These are phyloP conservation scores for Drosophila nigromelanica DNA, from an alignment of 1,140 invertebrate genomes.

Conservation along the genomic window DNA sequence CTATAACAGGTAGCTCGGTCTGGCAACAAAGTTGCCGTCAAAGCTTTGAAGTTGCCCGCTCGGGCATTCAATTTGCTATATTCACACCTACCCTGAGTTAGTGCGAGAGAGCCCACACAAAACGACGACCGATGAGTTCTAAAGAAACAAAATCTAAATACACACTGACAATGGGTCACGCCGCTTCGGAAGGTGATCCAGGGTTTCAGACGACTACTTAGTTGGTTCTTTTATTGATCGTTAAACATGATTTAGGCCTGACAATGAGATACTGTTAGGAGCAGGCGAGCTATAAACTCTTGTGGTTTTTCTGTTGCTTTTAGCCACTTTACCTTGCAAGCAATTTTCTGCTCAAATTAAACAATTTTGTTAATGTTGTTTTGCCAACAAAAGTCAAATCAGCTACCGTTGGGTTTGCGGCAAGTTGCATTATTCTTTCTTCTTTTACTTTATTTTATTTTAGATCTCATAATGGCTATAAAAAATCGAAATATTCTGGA, in stretches of 20 bases:
- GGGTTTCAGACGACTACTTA: constrained; percentile 4
- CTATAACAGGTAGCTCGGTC: constrained; percentile 13
- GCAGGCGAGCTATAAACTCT: constrained; percentile 56
- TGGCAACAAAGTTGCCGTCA: constrained; percentile 58
- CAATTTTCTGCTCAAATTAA: constrained; percentile 63
- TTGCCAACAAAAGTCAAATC: constrained; percentile 38
- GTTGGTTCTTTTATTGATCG: constrained; percentile 71
- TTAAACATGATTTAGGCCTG: constrained; percentile 80
- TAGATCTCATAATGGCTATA: neutral
- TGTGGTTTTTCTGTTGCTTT: constrained; percentile 57
- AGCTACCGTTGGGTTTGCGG: constrained; percentile 69
- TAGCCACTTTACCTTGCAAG: constrained; percentile 33
- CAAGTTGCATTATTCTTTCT: constrained; percentile 7
- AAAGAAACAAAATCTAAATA: constrained; percentile 52
- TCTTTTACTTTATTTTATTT: constrained; percentile 31
- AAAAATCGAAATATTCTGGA: neutral
- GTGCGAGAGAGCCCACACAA: constrained; percentile 52
- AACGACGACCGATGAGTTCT: constrained; percentile 45
- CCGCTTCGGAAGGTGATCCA: neutral
- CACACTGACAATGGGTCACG: constrained; percentile 19
- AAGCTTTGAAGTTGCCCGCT: constrained; percentile 69
- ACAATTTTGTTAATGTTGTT: constrained; percentile 68
- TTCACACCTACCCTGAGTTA: constrained; percentile 48
- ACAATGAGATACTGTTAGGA: constrained; percentile 78
- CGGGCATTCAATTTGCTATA: constrained; percentile 66